Base-by-base conservation (phyloP, 2,113 vertebrate species). In the Pelmatolapia mariae region DNA sequence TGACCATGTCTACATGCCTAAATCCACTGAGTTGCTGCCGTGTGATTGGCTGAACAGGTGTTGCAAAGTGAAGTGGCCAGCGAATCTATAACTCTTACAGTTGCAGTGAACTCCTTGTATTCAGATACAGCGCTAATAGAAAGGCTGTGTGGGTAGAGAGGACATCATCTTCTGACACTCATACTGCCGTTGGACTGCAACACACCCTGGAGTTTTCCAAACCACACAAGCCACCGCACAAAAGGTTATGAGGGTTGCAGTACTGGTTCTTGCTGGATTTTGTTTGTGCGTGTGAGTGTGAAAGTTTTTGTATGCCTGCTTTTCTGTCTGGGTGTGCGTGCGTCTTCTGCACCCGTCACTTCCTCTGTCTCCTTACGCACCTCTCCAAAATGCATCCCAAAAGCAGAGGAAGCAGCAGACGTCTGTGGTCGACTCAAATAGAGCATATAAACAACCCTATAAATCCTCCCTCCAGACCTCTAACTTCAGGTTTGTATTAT, bases 401-500 rank as follows among this genome's bases (percentile, higher is more conserved):
- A 47, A 89, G 82, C 87, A 89, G 86, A 90, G 89, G 91, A 95
- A 94, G 88, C 92, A 89, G 87, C 93, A 87, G 93, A 93, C 93
- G 93, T 86, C 91, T 93, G 93, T 63, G 95, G 93, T 89, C 4
- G 59, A 89, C 85, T 90, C 80, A 91, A 89, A 93, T 73, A 87
- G 87, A 89, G 80, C 56, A 86, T 43, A 89, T 88, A 94, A 96
- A 95, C 95, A 95, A 93, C 81, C 76, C 90, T 52, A 91, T 95
- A 95, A 95, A 94, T 95, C 86, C 91, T 93, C 24, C 31, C 33
- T 87, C n/a, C 87, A 90, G 87, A 88, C 89, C 86, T 91, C 90
- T 90, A 87, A 93, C 82, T 93, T 89, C 87, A 89, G 81, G 87
- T 90, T 82, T 85, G 79, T 87, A 91, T 91, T 78, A 83, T 90